Base-by-base conservation (phyloP, 2,113 vertebrate species). In the Gasterosteus nipponicus region DNA sequence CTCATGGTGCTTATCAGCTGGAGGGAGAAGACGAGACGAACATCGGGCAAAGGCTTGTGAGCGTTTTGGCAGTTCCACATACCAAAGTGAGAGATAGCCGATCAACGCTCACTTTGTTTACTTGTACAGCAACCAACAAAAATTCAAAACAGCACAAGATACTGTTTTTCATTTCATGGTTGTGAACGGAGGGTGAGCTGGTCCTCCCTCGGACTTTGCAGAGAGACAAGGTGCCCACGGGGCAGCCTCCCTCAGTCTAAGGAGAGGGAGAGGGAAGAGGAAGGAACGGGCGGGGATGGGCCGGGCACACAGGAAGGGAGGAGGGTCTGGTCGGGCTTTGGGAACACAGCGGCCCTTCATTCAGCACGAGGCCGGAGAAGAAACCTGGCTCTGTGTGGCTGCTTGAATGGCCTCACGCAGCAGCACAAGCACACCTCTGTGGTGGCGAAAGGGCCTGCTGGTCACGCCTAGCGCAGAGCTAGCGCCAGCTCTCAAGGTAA, bases 1-100 rank as follows among this genome's bases (percentile, higher is more conserved):
- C 98, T 99, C 98, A 99, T 98, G 72, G 96, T 95, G 93, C 93
- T 99, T 90, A 99, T 96, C 93, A 99, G 90, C 98, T 99, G 73
- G 1, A 73, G 73, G 72, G 68, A 67, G 65, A 47, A 33, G 41
- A 26, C 83, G 64, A 54, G 14, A 86, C 89, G 85, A 74, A 63
- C 56, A 61, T 51, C 1, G 38, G 8, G 18, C 61, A 85, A 83
- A 84, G 67, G 63, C 35, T 69, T 68, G 56, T 79, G 84, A 64
- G 65, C 51, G 66, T 78, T 26, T 84, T 31, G 65, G 73, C 26
- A 77, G 31, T 83, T 26, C 77, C 84, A 63, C 81, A 86, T 80
- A 78, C 80, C 78, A 47, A 44, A 75, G 57, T 11, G 7, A 47
- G 29, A 82, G 73, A 89, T 80, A 60, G 35, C 22, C 38, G 29